phyloP scores from a whole-genome alignment of 2,888 invertebrate genomes.

The Acanthacorydalis orientalis region DNA sequence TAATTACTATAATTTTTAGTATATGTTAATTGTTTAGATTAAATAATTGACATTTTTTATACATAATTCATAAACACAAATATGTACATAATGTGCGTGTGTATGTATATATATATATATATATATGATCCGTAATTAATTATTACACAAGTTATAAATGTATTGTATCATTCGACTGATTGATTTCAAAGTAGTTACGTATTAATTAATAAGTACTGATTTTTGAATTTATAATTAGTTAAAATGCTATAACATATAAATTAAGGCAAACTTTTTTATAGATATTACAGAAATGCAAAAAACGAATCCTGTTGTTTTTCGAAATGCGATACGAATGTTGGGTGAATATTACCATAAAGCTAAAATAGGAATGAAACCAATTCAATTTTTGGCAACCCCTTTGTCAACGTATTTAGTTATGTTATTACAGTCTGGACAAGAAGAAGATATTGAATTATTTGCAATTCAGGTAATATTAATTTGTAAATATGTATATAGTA shows the following conservation, averaged over 20 bases:
- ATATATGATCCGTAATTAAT: too few species aligned
- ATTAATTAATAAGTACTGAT: too few species aligned
- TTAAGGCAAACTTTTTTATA: constrained; percentile 7
- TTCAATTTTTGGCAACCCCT: constrained; percentile 17
- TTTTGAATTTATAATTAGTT: too few species aligned
- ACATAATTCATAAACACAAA: too few species aligned
- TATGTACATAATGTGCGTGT: too few species aligned
- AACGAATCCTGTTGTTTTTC: constrained; percentile 17
- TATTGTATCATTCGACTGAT: too few species aligned
- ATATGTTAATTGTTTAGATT: too few species aligned
- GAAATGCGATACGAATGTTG: constrained; percentile 23
- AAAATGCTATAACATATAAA: too few species aligned
- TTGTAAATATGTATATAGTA: background rate
- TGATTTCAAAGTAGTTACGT: too few species aligned
- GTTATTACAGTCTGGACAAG: constrained; percentile 22
- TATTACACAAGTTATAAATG: too few species aligned
- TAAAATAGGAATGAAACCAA: constrained; percentile 14
- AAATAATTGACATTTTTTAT: too few species aligned
- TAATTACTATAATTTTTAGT: background rate
- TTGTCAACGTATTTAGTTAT: constrained; percentile 23
- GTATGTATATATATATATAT: too few species aligned
- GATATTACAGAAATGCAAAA: constrained; percentile 12
- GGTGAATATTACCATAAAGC: constrained; percentile 23
- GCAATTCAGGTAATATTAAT: constrained; percentile 20
- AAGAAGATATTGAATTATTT: constrained; percentile 24